Conservation (phyloP, 2,888 invertebrate species). For the Ceraclea dissimilis region DNA sequence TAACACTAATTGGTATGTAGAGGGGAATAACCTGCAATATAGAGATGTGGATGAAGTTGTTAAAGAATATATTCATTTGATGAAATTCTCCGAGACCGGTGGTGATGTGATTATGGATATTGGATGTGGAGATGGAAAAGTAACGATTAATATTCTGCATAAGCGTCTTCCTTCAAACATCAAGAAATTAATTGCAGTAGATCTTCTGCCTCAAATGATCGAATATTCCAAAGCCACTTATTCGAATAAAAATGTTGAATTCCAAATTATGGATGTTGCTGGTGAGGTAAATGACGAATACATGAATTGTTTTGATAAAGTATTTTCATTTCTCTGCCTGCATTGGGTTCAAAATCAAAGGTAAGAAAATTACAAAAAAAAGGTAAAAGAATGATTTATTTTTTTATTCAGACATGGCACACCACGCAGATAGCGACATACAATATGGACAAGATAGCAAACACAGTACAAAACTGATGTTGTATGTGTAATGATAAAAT, state of each 20-base stretch:
- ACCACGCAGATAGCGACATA: too few species aligned
- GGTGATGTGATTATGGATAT: slow-evolving; percentile 56
- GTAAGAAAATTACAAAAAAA: slow-evolving; percentile 37
- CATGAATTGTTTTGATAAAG: slow-evolving; percentile 54
- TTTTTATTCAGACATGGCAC: too few species aligned
- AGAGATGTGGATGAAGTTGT: slow-evolving; percentile 57
- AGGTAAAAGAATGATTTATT: too few species aligned
- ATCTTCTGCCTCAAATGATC: slow-evolving; percentile 66
- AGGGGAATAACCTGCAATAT: slow-evolving; percentile 60
- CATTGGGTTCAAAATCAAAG: slow-evolving; percentile 72
- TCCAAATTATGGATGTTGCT: slow-evolving; percentile 52
- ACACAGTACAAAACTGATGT: too few species aligned
- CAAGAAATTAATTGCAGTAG: slow-evolving; percentile 53
- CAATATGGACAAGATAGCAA: too few species aligned
- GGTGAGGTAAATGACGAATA: slow-evolving; percentile 42
- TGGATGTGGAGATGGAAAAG: slow-evolving; percentile 68
- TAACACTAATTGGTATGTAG: slow-evolving; percentile 59
- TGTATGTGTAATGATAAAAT: too few species aligned
- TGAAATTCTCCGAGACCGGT: slow-evolving; percentile 49
- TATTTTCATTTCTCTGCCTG: slow-evolving; percentile 69
- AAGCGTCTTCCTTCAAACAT: slow-evolving; percentile 52
- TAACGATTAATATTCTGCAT: slow-evolving; percentile 56
- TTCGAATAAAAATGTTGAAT: slow-evolving; percentile 38
- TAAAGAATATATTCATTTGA: slow-evolving; percentile 51
- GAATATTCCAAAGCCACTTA: slow-evolving; percentile 53